A percentile compares a stretch with the other conserved stretches of the same genome.
phyloP scores from a whole-genome alignment of 2,888 invertebrate genomes.

The Hydriomena furcata region DNA sequence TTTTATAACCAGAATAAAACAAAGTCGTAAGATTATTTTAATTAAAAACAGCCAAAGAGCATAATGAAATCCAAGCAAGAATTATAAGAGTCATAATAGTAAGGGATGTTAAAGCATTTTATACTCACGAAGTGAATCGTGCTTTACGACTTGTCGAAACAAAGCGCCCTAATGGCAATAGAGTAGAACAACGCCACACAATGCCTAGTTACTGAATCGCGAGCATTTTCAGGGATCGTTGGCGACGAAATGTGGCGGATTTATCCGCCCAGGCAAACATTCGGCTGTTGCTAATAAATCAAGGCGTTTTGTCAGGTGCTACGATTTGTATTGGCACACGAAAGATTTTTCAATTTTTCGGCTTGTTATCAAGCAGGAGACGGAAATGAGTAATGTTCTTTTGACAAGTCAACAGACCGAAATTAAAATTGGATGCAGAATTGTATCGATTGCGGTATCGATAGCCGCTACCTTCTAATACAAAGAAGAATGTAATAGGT shows the following conservation, averaged over 20 bases:
- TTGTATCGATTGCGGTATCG: conserved; percentile 2
- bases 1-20: no score
- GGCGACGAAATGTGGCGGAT: conserved; percentile 50
- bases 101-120: conserved; percentile 12
- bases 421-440: conserved; percentile 22
- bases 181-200: conserved; percentile 40
- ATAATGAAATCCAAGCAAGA: background rate
- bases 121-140: conserved; percentile 24
- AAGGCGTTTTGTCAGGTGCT: conserved; percentile 62
- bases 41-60: no score
- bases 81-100: background rate
- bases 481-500: no score
- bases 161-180: conserved; percentile 48
- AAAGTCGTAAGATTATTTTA: no score
- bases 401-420: conserved; percentile 19
- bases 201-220: conserved; percentile 49
- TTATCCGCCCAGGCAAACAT: conserved; percentile 51
- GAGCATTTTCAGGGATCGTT: conserved; percentile 47
- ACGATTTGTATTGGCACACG: conserved; percentile 56
- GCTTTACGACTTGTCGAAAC: conserved; percentile 40
- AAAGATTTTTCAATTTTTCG: conserved; percentile 49
- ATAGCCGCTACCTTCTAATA: no score
- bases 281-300: conserved; percentile 59
- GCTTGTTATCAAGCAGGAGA: conserved; percentile 24
- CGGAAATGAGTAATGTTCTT: conserved; percentile 29